Conservation (phyloP, 2,113 vertebrate species). For the Leptobrachium ailaonicum region DNA sequence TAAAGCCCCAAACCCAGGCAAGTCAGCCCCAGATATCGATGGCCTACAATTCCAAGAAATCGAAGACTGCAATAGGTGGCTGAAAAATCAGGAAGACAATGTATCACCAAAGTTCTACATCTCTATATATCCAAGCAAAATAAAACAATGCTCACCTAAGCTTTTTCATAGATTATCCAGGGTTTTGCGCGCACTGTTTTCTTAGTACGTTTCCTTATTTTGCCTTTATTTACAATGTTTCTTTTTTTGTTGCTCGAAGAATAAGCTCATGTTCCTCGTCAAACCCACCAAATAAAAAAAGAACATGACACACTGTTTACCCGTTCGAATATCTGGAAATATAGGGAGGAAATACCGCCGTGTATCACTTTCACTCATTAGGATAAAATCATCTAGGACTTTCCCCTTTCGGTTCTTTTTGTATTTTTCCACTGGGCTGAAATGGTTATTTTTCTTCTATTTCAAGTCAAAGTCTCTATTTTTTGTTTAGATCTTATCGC, state of each 20-base stretch:
- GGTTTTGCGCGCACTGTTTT: too few species aligned
- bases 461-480: conserved; percentile 38
- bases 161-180: too few species aligned
- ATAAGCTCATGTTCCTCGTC: conserved; percentile 21
- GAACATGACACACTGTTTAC: conserved; percentile 14
- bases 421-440: not conserved
- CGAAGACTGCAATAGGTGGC: too few species aligned
- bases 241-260: not conserved
- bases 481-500: conserved; percentile 33
- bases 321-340: conserved; percentile 1
- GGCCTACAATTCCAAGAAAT: too few species aligned
- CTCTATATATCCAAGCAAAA: too few species aligned
- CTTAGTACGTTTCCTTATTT: too few species aligned
- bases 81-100: too few species aligned
- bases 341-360: conserved; percentile 17
- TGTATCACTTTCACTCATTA: conserved; percentile 24
- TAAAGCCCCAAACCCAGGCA: too few species aligned
- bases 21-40: too few species aligned
- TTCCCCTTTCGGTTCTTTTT: conserved; percentile 7
- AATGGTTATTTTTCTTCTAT: conserved; percentile 13
- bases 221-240: not conserved
- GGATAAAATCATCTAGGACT: not conserved
- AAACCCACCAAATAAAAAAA: not conserved
- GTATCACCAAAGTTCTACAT: too few species aligned
- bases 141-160: too few species aligned